Evolutionary conservation across 2,797 vertebrate species (phyloP).

Genomic region (Sebastes taczanowskii): DNA sequence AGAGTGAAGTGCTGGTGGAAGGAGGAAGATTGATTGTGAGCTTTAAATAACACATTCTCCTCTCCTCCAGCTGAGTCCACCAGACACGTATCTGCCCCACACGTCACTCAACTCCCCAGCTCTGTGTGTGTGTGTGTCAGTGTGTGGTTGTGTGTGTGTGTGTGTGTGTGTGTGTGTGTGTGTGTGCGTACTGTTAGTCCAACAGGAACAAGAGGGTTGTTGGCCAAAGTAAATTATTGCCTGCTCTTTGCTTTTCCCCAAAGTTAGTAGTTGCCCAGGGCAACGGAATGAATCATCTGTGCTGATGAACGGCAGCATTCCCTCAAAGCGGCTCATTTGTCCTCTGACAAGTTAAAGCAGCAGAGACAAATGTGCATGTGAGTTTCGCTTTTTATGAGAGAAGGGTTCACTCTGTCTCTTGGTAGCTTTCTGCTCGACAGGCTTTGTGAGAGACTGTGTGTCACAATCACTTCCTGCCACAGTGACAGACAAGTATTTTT

Average conservation of each 20-base stretch:
- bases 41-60: constrained; percentile 78
- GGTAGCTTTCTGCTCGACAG: constrained; percentile 34
- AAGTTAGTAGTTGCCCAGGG: constrained; percentile 11
- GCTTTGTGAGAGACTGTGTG: constrained; percentile 28
- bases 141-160: background rate
- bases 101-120: constrained; percentile 42
- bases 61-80: constrained; percentile 77
- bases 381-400: constrained; percentile 1
- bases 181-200: background rate
- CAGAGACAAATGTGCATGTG: constrained; percentile 2
- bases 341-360: constrained; percentile 9
- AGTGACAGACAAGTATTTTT: too few species aligned
- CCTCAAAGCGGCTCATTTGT: constrained; percentile 34
- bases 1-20: constrained; percentile 31
- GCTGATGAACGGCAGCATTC: constrained; percentile 33
- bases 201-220: background rate
- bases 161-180: background rate
- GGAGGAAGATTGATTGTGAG: constrained; percentile 72
- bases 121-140: background rate
- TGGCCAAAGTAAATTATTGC: constrained; percentile 13
- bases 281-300: constrained; percentile 36
- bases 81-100: constrained; percentile 47
- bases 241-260: constrained; percentile 5
- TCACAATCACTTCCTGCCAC: background rate
- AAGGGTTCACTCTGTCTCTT: constrained; percentile 16